Conservation (phyloP, 1,140 invertebrate genomes). For the Oryctes rhinoceros region DNA sequence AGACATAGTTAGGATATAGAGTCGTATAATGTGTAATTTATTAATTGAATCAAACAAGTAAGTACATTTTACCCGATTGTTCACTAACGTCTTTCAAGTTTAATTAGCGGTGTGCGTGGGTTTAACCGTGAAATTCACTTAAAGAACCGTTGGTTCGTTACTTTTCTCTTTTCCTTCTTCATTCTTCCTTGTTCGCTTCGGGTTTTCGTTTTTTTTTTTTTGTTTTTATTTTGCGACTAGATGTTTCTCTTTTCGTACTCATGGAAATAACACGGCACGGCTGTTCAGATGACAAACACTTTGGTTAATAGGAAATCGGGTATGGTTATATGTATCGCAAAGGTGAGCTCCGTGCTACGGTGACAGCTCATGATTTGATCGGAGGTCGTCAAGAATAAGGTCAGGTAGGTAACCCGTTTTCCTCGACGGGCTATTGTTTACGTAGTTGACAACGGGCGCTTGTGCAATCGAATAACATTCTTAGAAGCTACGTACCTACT, state of each 20-base stretch:
- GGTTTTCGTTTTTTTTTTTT: neutral
- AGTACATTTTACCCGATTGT: conserved; percentile 37
- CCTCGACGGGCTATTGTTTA: conserved; percentile 50
- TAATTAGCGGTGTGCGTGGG: conserved; percentile 41
- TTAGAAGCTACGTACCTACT: conserved; percentile 38
- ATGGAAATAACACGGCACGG: neutral
- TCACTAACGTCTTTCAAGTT: conserved; percentile 38
- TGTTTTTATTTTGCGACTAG: conserved; percentile 3
- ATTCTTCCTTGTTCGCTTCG: conserved; percentile 14
- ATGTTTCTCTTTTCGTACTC: conserved; percentile 25
- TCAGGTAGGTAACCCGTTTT: conserved; percentile 49
- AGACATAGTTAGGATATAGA: conserved; percentile 7
- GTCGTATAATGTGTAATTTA: conserved; percentile 38
- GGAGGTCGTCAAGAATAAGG: conserved; percentile 51
- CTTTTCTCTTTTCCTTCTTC: conserved; percentile 24
- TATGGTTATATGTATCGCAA: conserved; percentile 38
- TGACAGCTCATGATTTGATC: conserved; percentile 45
- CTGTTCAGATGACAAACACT: neutral
- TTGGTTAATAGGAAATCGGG: neutral
- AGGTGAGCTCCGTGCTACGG: conserved; percentile 8
- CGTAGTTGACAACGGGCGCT: conserved; percentile 46
- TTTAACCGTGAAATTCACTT: conserved; percentile 43
- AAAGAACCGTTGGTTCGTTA: conserved; percentile 37
- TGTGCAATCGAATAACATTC: conserved; percentile 48
- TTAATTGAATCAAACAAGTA: conserved; percentile 30